phyloP scores from a whole-genome alignment of 2,888 invertebrate genomes.

The Limnephilus lunatus region DNA sequence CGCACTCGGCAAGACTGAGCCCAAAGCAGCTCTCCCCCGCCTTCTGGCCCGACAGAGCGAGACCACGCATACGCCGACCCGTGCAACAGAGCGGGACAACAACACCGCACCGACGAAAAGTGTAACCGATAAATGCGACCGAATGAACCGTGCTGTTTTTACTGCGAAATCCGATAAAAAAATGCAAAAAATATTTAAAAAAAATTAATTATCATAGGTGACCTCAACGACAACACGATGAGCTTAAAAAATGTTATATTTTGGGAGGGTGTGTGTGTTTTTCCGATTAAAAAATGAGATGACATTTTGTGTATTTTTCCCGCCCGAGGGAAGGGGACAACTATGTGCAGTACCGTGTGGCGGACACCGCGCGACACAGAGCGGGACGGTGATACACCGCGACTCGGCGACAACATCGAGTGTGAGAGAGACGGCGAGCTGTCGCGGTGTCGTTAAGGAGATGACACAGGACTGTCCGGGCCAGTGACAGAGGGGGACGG shows the following conservation, averaged over 20 bases:
- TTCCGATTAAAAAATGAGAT: slow-evolving; percentile 30
- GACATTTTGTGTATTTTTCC: slow-evolving; percentile 50
- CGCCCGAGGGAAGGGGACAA: slow-evolving; percentile 55
- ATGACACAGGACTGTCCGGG: slow-evolving; percentile 61
- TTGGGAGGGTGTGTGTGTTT: not conserved
- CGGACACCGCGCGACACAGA: slow-evolving; percentile 58
- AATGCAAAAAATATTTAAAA: not conserved
- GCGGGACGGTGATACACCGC: slow-evolving; percentile 41
- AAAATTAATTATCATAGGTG: not conserved
- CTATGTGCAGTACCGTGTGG: slow-evolving; percentile 57
- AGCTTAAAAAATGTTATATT: not conserved
- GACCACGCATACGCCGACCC: slow-evolving; percentile 24
- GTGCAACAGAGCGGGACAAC: slow-evolving; percentile 38
- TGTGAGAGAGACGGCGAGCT: slow-evolving; percentile 56
- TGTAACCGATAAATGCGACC: slow-evolving; percentile 51
- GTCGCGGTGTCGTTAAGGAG: slow-evolving; percentile 62
- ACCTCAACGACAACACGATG: not conserved
- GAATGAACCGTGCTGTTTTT: slow-evolving; percentile 47
- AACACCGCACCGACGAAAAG: slow-evolving; percentile 42
- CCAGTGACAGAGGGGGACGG: slow-evolving; percentile 55
- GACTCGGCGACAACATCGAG: slow-evolving; percentile 11
- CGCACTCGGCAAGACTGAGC: slow-evolving; percentile 59
- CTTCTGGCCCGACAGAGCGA: slow-evolving; percentile 46
- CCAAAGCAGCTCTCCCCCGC: slow-evolving; percentile 55
- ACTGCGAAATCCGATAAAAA: slow-evolving; percentile 22